phyloP scores from a whole-genome alignment of 1,140 invertebrate genomes.

The Leucophenga varia region DNA sequence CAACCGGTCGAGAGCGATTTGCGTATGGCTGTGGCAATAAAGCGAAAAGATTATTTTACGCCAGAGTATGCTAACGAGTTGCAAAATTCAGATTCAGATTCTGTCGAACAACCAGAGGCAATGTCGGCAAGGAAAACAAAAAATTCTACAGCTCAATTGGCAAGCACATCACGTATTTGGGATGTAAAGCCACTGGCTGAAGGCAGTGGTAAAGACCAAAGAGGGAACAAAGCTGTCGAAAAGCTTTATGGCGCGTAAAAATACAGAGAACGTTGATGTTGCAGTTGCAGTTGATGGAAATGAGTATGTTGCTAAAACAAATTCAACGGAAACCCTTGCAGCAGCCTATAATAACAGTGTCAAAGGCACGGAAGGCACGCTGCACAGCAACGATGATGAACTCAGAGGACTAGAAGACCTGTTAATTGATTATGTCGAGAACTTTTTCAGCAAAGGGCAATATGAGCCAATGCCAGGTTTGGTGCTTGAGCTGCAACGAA shows the following conservation, averaged over 20 bases:
- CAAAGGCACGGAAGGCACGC: conserved; percentile 3
- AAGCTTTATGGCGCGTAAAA: no score
- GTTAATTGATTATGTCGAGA: conserved; percentile 41
- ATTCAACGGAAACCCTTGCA: background rate
- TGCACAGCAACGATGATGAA: conserved; percentile 21
- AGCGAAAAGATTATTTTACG: conserved; percentile 25
- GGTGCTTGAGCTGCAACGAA: conserved; percentile 39
- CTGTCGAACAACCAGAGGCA: conserved; percentile 5
- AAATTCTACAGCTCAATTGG: background rate
- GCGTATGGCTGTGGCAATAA: conserved; percentile 30
- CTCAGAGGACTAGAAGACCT: conserved; percentile 37
- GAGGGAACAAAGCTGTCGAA: no score
- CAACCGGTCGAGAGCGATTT: conserved; percentile 42
- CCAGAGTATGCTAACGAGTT: background rate
- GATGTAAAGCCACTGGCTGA: background rate
- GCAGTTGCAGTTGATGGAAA: background rate
- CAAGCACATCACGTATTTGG: background rate
- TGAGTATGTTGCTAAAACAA: background rate
- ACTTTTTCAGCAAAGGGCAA: conserved; percentile 44
- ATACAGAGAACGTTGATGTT: background rate
- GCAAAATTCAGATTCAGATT: conserved; percentile 18
- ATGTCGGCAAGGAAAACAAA: background rate
- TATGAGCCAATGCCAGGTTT: conserved; percentile 43
- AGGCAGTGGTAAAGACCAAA: no score
- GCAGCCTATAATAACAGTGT: no score